Conservation (phyloP, 2,797 vertebrate species). For the Acanthornis magna region DNA sequence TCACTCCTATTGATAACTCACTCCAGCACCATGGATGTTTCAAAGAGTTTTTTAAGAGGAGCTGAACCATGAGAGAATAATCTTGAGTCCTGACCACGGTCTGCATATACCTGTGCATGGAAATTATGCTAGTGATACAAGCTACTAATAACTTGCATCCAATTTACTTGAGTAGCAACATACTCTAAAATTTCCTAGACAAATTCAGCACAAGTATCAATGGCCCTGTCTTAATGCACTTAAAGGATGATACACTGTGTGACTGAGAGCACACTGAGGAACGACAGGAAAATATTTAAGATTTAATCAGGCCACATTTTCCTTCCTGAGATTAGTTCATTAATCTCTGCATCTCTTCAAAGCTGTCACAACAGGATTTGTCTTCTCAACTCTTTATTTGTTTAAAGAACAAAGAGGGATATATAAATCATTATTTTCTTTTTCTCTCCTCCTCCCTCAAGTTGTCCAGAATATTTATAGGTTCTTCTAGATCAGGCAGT, state of each 20-base stretch:
- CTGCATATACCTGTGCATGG: not conserved
- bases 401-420: not conserved
- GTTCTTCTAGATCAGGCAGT: not conserved
- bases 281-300: not conserved
- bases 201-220: not conserved
- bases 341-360: not conserved
- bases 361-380: not conserved
- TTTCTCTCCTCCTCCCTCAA: fast-evolving
- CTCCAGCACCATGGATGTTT: not conserved
- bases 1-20: not conserved
- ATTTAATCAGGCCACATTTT: not conserved
- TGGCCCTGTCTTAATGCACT: not conserved
- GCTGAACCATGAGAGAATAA: not conserved
- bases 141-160: not conserved
- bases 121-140: not conserved
- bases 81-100: not conserved
- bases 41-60: not conserved
- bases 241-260: not conserved
- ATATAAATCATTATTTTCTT: not conserved
- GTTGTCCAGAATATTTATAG: not conserved
- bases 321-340: not conserved
- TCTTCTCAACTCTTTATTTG: not conserved
- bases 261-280: not conserved
- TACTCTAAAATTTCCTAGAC: not conserved
- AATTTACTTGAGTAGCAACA: not conserved